Conservation (phyloP, 1,140 invertebrate genomes). For the Heliothis subflexa region DNA sequence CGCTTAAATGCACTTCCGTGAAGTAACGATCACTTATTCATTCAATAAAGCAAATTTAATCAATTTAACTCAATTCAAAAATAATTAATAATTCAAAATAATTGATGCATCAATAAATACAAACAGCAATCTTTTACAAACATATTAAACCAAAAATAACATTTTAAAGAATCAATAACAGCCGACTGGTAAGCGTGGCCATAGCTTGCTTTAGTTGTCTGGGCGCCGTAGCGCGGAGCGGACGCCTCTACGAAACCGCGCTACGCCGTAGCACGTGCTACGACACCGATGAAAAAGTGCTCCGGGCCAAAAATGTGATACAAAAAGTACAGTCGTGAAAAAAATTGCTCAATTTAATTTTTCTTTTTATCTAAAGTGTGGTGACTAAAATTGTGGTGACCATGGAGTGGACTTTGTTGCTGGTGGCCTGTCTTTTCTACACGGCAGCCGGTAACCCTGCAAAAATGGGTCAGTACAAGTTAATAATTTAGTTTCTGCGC, state of each 20-base stretch:
- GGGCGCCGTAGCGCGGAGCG: constrained; percentile 65
- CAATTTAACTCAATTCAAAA: not conserved
- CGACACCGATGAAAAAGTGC: constrained; percentile 45
- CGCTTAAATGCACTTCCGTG: too few species aligned
- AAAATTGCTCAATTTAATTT: constrained; percentile 52
- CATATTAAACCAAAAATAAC: constrained; percentile 82
- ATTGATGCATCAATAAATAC: constrained; percentile 12
- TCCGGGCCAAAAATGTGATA: constrained; percentile 65
- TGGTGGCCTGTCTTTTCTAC: constrained; percentile 55
- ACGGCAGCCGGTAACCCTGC: constrained; percentile 70
- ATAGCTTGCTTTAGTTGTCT: constrained; percentile 72
- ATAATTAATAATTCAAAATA: not conserved
- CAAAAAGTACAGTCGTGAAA: constrained; percentile 50
- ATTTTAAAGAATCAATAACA: constrained; percentile 85
- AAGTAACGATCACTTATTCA: not conserved
- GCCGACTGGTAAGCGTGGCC: constrained; percentile 62
- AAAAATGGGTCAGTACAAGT: constrained; percentile 78
- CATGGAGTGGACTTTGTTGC: constrained; percentile 69
- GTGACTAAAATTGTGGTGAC: constrained; percentile 58
- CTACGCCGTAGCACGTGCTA: constrained; percentile 56
- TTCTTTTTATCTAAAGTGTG: constrained; percentile 49
- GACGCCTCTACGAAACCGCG: constrained; percentile 57
- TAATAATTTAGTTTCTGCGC: constrained; percentile 65
- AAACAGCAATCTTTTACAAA: constrained; percentile 54
- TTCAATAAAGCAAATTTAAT: not conserved